These are phyloP conservation scores for Microplitis deprimator DNA, from an alignment of 2,888 invertebrate genomes.

Conservation along the genomic window DNA sequence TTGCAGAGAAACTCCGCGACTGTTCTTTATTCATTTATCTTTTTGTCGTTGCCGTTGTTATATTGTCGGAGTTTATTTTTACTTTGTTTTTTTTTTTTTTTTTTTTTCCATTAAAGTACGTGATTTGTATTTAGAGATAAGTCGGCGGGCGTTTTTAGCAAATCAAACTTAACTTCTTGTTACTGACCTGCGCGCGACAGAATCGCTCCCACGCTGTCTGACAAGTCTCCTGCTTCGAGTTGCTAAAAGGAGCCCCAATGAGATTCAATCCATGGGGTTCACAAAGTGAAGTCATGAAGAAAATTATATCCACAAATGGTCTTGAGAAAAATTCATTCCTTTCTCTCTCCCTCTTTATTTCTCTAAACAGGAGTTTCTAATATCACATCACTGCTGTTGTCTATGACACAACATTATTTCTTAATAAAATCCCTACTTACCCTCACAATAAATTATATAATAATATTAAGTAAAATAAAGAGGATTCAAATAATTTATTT, in stretches of 20 bases:
- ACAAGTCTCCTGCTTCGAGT: background rate
- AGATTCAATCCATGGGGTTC: slow-evolving; percentile 3
- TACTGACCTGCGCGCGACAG: slow-evolving; percentile 38
- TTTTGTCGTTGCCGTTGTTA: background rate
- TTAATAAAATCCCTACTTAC: background rate
- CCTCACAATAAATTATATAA: background rate
- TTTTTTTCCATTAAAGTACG: slow-evolving; percentile 21
- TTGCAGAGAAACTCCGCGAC: slow-evolving; percentile 2
- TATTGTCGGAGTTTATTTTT: background rate
- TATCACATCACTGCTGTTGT: background rate
- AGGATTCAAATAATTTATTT: background rate
- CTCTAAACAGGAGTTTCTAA: background rate
- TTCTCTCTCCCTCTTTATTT: background rate
- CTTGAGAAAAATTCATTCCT: slow-evolving; percentile 3
- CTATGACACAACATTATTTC: slow-evolving; percentile 19
- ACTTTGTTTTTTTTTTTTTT: slow-evolving; percentile 14
- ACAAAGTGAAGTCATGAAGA: slow-evolving; percentile 10
- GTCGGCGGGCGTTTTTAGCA: slow-evolving; percentile 19
- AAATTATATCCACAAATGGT: slow-evolving; percentile 18
- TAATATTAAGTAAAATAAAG: background rate
- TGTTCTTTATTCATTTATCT: background rate
- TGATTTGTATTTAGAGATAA: slow-evolving; percentile 32
- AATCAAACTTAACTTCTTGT: slow-evolving; percentile 14
- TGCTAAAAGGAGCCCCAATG: slow-evolving; percentile 1
- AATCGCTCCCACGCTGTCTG: slow-evolving; percentile 38